Evolutionary conservation across 2,113 vertebrate genomes (phyloP), one percentile per base, ranked within the genome.

Genomic region (Sebastes fasciatus): DNA sequence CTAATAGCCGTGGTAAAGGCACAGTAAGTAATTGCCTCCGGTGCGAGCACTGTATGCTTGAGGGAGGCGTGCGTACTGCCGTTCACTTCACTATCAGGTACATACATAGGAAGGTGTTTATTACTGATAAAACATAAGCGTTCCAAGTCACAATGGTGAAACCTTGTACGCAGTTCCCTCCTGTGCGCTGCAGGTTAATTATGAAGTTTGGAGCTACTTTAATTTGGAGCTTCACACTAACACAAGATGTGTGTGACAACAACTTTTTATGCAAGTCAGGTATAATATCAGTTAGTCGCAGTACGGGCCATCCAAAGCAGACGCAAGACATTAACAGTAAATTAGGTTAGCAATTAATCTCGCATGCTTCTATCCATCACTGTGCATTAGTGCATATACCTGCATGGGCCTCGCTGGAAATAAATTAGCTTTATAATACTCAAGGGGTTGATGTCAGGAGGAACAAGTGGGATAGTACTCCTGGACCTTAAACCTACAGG

Each of bases 21-120:
- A 63, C 55, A 49, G 57, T 79, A 83, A 92, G 88, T 83, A 88
- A 91, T 84, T 86, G 79, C 84, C 82, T 78, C 66, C 6, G 26
- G 70, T 75, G 67, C 2, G 16, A 86, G 65, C 43, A 45, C 7
- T 58, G 51, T 21, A 58, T 70, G 60, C 82, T 77, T 52, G 51
- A 54, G 87, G 82, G 89, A 77, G 49, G 43, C 49, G 40, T 49
- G 74, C 55, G 57, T 69, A 17, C 68, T n/a, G 52, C 51, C 71
- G 7, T 86, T 85, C 63, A 77, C 57, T 80, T 67, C 40, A 58
- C 34, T 76, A 75, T 88, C 75, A 79, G 43, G 55, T 57, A 57
- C 64, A 62, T 34, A 77, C 63, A 60, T 3, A 46, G 4, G 26
- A 83, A 72, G 48, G 65, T 78, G 82, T 90, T 91, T 75, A 74